Evolutionary conservation across 2,888 invertebrate species (phyloP).

Genomic region (Drosophila paramelanica): DNA sequence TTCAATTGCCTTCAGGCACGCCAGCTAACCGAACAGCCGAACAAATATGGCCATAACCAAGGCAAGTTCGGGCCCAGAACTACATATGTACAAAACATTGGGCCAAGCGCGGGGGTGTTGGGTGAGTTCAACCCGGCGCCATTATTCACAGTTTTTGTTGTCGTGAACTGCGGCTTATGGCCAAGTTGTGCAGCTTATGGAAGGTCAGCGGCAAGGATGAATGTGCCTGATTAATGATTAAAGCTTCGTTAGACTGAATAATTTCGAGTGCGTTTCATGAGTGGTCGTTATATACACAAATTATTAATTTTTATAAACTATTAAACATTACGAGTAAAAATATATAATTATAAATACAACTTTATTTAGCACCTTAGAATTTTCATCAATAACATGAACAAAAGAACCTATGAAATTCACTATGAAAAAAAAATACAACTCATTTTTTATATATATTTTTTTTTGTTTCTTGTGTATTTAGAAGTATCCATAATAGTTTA

Average conservation of each 20-base stretch:
- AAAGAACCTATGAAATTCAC: background rate
- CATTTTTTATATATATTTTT: too few species aligned
- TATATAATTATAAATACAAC: background rate
- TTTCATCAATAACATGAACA: background rate
- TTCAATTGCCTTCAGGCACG: slow-evolving; percentile 69
- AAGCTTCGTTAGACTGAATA: slow-evolving; percentile 21
- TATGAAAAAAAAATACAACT: background rate
- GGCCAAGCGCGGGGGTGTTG: slow-evolving; percentile 17
- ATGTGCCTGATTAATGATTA: slow-evolving; percentile 38
- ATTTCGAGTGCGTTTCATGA: slow-evolving; percentile 11
- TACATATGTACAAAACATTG: background rate
- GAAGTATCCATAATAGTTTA: too few species aligned
- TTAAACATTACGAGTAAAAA: too few species aligned
- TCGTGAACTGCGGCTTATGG: slow-evolving; percentile 30
- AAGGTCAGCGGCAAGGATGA: slow-evolving; percentile 50
- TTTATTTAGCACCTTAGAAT: background rate
- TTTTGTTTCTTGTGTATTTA: too few species aligned
- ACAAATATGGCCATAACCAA: slow-evolving; percentile 26
- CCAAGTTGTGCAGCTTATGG: slow-evolving; percentile 17
- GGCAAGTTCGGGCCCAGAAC: slow-evolving; percentile 19
- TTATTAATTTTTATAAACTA: too few species aligned
- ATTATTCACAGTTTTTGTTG: slow-evolving; percentile 23
- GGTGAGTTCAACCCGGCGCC: slow-evolving; percentile 15
- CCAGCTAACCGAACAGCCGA: slow-evolving; percentile 23
- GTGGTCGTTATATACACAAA: slow-evolving; percentile 14